phyloP scores from a whole-genome alignment of 2,797 vertebrate genomes.

The Micromesistius poutassou region DNA sequence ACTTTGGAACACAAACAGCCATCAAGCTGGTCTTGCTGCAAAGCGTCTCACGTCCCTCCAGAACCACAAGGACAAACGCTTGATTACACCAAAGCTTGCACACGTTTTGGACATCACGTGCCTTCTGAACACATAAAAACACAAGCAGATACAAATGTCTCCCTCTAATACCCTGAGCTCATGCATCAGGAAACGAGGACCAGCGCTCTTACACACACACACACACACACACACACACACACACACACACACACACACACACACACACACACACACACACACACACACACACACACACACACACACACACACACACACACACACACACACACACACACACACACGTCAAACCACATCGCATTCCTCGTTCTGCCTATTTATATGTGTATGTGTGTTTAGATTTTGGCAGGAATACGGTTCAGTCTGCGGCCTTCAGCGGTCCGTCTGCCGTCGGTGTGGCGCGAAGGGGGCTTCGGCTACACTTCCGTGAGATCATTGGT shows the following conservation, averaged over 20 bases:
- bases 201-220: too few species aligned
- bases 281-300: background rate
- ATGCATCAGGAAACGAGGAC: constrained; percentile 25
- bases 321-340: background rate
- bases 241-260: too few species aligned
- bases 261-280: background rate
- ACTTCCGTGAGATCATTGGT: constrained; percentile 73
- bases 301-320: too few species aligned
- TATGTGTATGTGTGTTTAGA: constrained; percentile 36
- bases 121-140: constrained; percentile 24
- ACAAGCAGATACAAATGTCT: constrained; percentile 30
- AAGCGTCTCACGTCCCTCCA: constrained; percentile 33
- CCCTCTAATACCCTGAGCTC: constrained; percentile 42
- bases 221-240: too few species aligned
- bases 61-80: constrained; percentile 13
- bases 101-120: constrained; percentile 22
- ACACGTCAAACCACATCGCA: constrained; percentile 57
- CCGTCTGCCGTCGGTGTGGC: constrained; percentile 66
- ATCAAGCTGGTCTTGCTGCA: constrained; percentile 47
- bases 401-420: background rate
- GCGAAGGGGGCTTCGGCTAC: constrained; percentile 23
- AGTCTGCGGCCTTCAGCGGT: constrained; percentile 59
- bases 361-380: constrained; percentile 48
- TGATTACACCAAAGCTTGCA: constrained; percentile 7
- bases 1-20: constrained; percentile 58